phyloP scores from a whole-genome alignment of 2,113 vertebrate species.

The Pedetes capensis region DNA sequence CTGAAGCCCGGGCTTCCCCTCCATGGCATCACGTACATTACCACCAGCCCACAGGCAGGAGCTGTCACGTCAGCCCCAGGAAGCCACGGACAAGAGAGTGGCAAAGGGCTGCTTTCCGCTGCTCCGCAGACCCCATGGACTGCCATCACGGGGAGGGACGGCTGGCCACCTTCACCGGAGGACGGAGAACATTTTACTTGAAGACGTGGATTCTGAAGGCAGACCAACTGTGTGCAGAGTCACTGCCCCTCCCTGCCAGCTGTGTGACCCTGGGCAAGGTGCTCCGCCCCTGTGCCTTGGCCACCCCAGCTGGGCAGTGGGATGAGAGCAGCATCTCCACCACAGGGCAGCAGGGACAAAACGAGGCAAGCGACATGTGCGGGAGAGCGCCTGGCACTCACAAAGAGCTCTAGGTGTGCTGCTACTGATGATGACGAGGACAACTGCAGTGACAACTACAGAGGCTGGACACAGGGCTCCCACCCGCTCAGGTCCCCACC shows the following conservation, averaged over 20 bases:
- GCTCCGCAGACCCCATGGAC: background rate
- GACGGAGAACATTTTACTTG: background rate
- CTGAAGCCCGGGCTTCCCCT: background rate
- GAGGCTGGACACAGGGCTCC: background rate
- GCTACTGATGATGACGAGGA: background rate
- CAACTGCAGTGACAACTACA: accelerated
- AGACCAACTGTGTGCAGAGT: background rate
- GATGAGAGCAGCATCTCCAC: background rate
- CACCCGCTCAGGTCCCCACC: accelerated
- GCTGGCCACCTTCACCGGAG: accelerated
- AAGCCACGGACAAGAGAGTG: background rate
- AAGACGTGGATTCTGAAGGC: background rate
- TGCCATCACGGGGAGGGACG: accelerated
- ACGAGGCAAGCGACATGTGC: accelerated
- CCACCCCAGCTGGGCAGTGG: background rate
- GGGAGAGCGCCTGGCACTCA: background rate
- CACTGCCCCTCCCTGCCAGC: background rate
- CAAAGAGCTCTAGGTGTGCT: background rate
- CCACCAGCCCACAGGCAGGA: background rate
- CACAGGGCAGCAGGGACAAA: background rate
- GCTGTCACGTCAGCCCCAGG: background rate
- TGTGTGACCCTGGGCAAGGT: background rate
- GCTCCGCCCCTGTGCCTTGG: background rate
- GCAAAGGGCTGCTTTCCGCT: background rate
- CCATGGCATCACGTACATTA: accelerated